Evolutionary conservation across 2,888 invertebrate species (phyloP), one percentile per base, ranked within the genome.

Genomic region (Diloba caeruleocephala): DNA sequence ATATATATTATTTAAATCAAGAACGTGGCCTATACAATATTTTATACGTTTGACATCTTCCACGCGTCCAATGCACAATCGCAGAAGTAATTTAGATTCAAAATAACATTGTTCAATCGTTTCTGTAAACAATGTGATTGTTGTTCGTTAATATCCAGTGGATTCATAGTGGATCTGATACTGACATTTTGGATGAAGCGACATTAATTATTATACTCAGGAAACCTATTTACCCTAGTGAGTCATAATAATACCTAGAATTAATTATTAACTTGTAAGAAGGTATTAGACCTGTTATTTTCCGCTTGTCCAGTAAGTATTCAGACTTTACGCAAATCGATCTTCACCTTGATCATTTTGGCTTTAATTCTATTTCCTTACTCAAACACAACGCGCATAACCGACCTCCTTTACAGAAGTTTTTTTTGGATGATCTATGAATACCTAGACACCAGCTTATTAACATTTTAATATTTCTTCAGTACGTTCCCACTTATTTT

Each of bases 361-460:
- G 46, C 44, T 62, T 67, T 67, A 46, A 46, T 76, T 68, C 63
- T 67, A 67, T 74, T 79, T 74, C 62, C 64, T 71, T 70, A 63
- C 49, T 64, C 38, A 43, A 54, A 58, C 48, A 54, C 37, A 41
- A 39, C 32, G 38, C 26, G 53, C 46, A 45, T 46, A 32, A 53
- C 50, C 61, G 51, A 48, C 55, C 53, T 64, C 57, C 38, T 52
- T 67, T 25, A 23, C 13, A 41, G 3, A n/a, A 48, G 39, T 41
- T 25, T 56, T 54, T 19, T 19, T 64, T 48, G 15, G 15, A 17
- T 13, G 8, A 13, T 29, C 26, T 13, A 10, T 9, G 26, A 10
- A 21, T 13, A 21, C 33, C 32, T 33, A 17, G 21, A 17, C 26
- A 25, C 14, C 17, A 34, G 19, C 14, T 14, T 9, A 36, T 9